A percentile compares a stretch with the other conserved stretches of the same genome.
phyloP scores from a whole-genome alignment of 2,113 vertebrate genomes.

The Vidua macroura region DNA sequence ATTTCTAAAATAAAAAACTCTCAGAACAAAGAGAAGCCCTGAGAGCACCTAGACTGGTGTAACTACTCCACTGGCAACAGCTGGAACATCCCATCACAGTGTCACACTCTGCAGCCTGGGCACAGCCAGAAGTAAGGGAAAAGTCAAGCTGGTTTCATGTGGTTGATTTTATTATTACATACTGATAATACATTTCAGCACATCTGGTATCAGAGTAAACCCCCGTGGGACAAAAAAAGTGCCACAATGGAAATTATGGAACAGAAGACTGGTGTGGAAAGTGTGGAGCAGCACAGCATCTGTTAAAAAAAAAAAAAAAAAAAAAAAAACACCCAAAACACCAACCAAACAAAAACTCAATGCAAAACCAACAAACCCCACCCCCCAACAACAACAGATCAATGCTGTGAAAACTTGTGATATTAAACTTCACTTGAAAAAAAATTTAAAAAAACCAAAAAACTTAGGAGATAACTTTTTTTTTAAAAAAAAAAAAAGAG shows the following conservation, averaged over 20 bases:
- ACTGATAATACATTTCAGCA: conserved; percentile 28
- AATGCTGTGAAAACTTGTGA: neutral
- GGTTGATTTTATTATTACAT: conserved; percentile 55
- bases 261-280: conserved; percentile 7
- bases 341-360: neutral
- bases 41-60: neutral
- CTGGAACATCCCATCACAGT: neutral
- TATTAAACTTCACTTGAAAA: neutral
- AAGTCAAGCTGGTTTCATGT: neutral
- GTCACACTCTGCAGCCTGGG: neutral
- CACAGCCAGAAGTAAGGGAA: neutral
- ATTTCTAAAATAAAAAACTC: neutral
- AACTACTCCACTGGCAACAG: neutral
- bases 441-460: neutral
- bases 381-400: neutral
- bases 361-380: neutral
- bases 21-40: neutral
- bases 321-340: neutral
- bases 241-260: neutral
- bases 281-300: neutral
- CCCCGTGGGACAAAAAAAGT: neutral
- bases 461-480: neutral
- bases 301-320: neutral
- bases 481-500: neutral
- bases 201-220: conserved; percentile 26